A percentile compares a stretch with the other conserved stretches of the same genome.
Evolutionary conservation across 2,888 invertebrate species (phyloP).

Genomic region (Ectropis crepuscularia): DNA sequence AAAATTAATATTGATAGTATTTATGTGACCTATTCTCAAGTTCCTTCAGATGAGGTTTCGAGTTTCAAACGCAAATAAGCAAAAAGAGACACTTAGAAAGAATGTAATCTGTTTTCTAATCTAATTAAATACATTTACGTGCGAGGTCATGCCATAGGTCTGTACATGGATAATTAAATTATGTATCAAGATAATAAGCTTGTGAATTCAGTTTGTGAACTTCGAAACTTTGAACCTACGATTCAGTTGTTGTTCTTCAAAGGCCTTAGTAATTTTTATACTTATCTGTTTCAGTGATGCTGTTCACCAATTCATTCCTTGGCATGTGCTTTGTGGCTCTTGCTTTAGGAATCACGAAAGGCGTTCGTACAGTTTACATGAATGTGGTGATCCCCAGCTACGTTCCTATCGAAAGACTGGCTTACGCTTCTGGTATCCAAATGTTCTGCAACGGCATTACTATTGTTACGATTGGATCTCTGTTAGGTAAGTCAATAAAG

Average conservation of each 20-base stretch:
- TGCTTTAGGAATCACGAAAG: constrained; percentile 87
- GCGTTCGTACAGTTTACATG: constrained; percentile 88
- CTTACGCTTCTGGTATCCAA: constrained; percentile 89
- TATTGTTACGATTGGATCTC: constrained; percentile 85
- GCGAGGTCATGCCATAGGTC: constrained; percentile 1
- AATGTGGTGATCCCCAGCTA: constrained; percentile 88
- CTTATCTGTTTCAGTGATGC: constrained; percentile 69
- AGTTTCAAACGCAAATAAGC: constrained; percentile 11
- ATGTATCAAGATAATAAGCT: constrained; percentile 6
- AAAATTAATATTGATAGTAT: background rate
- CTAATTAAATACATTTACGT: constrained; percentile 22
- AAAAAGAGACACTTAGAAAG: background rate
- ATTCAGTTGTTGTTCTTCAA: background rate
- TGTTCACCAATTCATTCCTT: constrained; percentile 71
- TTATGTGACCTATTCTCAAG: background rate
- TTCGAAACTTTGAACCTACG: background rate
- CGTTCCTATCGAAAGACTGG: constrained; percentile 87
- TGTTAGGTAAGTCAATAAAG: constrained; percentile 81
- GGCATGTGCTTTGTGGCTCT: constrained; percentile 81
- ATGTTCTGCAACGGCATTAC: constrained; percentile 88
- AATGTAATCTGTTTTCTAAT: constrained; percentile 12
- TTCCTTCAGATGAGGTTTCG: constrained; percentile 13
- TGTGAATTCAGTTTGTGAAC: background rate
- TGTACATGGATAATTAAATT: background rate
- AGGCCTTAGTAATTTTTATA: background rate